Percentiles rank a stretch among this genome's conserved stretches.
phyloP scores from a whole-genome alignment of 2,797 vertebrate species.

The Coluber constrictor region DNA sequence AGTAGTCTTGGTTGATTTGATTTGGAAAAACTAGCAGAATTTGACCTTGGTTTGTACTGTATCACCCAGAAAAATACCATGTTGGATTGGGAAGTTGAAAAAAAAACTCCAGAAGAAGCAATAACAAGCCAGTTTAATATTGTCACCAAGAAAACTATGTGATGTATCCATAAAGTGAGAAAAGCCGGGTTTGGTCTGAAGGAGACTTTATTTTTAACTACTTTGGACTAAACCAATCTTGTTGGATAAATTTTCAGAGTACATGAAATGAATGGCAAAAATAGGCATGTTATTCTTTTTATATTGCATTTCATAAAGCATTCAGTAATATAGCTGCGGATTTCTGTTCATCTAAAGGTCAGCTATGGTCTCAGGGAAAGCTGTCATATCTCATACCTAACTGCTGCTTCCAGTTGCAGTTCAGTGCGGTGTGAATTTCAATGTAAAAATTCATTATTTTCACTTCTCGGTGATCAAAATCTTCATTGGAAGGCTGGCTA shows the following conservation, averaged over 20 bases:
- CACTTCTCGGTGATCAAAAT: background rate
- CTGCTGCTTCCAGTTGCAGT: background rate
- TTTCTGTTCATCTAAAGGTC: slow-evolving; percentile 23
- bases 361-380: background rate
- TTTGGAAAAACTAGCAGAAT: background rate
- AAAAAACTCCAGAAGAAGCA: background rate
- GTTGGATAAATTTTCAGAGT: background rate
- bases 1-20: background rate
- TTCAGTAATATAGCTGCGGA: background rate
- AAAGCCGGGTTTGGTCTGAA: background rate
- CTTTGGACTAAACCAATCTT: background rate
- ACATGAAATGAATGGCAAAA: background rate
- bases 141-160: background rate
- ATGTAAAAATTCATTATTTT: slow-evolving; percentile 5
- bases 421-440: background rate
- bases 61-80: background rate
- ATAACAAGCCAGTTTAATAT: background rate
- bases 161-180: background rate
- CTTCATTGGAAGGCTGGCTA: background rate
- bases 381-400: background rate
- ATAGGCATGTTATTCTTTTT: background rate
- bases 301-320: background rate
- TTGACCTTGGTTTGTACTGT: background rate
- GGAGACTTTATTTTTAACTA: background rate
- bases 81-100: background rate